Conservation (phyloP, 2,113 vertebrate species). For the Bos javanicus region DNA sequence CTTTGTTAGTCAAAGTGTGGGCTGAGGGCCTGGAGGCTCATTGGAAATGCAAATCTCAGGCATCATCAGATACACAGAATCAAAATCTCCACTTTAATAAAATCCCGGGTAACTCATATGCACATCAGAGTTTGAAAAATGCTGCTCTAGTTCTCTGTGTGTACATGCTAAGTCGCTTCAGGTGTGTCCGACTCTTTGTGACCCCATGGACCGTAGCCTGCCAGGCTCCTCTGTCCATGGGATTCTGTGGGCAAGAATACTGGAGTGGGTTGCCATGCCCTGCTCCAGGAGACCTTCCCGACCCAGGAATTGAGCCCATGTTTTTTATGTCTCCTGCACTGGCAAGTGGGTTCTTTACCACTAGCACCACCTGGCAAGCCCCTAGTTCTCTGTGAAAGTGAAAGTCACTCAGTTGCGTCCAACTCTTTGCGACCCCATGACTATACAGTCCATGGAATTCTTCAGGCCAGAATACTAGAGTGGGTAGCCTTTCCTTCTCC, state of each 20-base stretch:
- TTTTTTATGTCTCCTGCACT: background rate
- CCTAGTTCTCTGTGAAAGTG: background rate
- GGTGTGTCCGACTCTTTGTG: background rate
- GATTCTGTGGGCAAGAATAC: background rate
- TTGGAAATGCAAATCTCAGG: slow-evolving; percentile 4
- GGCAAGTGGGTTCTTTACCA: background rate
- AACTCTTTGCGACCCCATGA: background rate
- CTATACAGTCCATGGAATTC: background rate
- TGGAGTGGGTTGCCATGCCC: background rate
- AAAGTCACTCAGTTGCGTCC: background rate
- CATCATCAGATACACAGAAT: background rate
- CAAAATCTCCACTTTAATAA: background rate
- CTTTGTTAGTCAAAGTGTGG: background rate
- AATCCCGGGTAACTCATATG: background rate
- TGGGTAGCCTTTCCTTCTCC: background rate
- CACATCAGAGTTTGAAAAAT: background rate
- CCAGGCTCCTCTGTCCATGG: background rate
- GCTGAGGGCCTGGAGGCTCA: background rate
- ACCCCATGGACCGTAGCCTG: background rate
- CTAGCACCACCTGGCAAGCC: background rate
- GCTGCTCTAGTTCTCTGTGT: background rate
- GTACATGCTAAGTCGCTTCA: background rate
- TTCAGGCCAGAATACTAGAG: background rate
- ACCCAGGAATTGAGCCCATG: background rate
- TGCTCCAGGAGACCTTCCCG: background rate